phyloP scores from a whole-genome alignment of 1,140 invertebrate species.

The Euura saliciscinereae region DNA sequence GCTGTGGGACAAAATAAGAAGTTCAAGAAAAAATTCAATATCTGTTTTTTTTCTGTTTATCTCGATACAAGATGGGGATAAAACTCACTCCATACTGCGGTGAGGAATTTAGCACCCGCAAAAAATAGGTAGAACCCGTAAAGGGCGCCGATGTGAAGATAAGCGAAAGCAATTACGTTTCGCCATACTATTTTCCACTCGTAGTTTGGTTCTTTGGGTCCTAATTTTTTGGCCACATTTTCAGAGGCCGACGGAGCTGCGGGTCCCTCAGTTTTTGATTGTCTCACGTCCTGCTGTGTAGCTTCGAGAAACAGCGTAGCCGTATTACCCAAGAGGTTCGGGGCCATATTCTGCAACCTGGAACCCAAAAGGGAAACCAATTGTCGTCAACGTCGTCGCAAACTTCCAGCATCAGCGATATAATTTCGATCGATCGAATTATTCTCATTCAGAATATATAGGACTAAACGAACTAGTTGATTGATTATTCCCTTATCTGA shows the following conservation, averaged over 20 bases:
- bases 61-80: not conserved
- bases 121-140: conserved; percentile 69
- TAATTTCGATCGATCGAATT: no score
- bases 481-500: no score
- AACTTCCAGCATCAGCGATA: no score
- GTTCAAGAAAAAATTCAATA: not conserved
- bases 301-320: conserved; percentile 54
- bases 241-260: conserved; percentile 23
- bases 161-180: conserved; percentile 72
- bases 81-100: conserved; percentile 63
- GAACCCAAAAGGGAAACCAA: no score
- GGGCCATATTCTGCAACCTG: conserved; percentile 44
- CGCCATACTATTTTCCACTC: conserved; percentile 74
- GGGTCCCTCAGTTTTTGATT: conserved; percentile 31
- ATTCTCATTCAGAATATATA: no score
- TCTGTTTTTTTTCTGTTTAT: conserved; percentile 1
- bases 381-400: no score
- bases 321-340: conserved; percentile 57
- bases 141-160: conserved; percentile 66
- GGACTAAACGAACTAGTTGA: no score
- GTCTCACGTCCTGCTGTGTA: conserved; percentile 45
- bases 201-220: conserved; percentile 46
- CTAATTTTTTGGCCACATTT: conserved; percentile 32
- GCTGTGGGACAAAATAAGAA: conserved; percentile 38
- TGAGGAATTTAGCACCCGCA: conserved; percentile 56